Conservation (phyloP, 2,113 vertebrate genomes). For the Gasterosteus aculeatus region DNA sequence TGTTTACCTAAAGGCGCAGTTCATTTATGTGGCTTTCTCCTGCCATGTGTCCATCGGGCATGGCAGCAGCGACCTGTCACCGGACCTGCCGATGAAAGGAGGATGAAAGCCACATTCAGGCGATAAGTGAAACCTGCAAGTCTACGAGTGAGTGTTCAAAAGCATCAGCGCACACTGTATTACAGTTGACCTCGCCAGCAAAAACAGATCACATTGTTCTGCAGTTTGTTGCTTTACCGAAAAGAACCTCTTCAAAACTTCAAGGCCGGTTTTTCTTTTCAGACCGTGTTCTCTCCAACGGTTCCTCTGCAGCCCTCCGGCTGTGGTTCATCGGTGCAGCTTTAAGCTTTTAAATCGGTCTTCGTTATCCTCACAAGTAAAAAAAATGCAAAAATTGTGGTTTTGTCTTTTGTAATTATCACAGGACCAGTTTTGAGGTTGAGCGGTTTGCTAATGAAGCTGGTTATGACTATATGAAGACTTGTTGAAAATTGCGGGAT, state of each 20-base stretch:
- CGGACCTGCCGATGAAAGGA: background rate
- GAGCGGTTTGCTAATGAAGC: slow-evolving; percentile 25
- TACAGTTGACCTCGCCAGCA: too few relatives aligned
- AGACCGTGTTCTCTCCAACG: too few relatives aligned
- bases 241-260: too few relatives aligned
- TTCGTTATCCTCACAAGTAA: background rate
- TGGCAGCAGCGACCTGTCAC: background rate
- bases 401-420: slow-evolving; percentile 15
- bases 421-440: background rate
- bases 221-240: too few relatives aligned
- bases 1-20: background rate
- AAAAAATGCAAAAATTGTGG: background rate
- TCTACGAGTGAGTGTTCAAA: slow-evolving; percentile 9
- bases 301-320: too few relatives aligned
- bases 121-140: background rate
- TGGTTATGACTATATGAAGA: slow-evolving; percentile 36
- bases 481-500: slow-evolving; percentile 49
- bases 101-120: slow-evolving; percentile 21
- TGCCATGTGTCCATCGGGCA: slow-evolving; percentile 8
- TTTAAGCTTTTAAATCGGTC: background rate
- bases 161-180: background rate
- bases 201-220: background rate
- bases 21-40: background rate
- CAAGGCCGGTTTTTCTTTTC: too few relatives aligned
- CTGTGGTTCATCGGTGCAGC: background rate